Percentiles rank a stretch among this genome's conserved stretches.
Conservation (phyloP, 2,888 invertebrate species). For the Synergus itoensis region DNA sequence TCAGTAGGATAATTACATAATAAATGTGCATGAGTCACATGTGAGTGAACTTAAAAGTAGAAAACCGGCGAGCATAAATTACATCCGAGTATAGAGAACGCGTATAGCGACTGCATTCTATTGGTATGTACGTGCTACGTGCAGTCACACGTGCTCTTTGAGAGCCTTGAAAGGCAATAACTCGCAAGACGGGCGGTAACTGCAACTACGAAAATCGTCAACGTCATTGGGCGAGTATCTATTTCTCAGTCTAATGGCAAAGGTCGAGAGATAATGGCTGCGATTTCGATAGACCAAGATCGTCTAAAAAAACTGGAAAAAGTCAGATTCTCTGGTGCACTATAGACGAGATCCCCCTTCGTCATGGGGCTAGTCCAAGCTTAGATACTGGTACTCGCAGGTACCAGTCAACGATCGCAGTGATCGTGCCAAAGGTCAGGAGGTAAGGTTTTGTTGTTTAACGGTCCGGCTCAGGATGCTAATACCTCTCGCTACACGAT, state of each 20-base stretch:
- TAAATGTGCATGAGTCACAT: slow-evolving; percentile 36
- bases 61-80: slow-evolving; percentile 33
- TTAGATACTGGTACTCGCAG: slow-evolving; percentile 20
- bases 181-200: slow-evolving; percentile 31
- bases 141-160: slow-evolving; percentile 41
- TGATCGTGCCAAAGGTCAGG: slow-evolving; percentile 69
- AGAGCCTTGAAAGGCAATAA: slow-evolving; percentile 39
- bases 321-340: not conserved
- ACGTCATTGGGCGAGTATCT: slow-evolving; percentile 28
- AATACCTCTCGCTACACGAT: slow-evolving; percentile 72
- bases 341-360: slow-evolving; percentile 10
- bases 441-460: slow-evolving; percentile 75
- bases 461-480: slow-evolving; percentile 72
- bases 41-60: slow-evolving; percentile 34
- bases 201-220: slow-evolving; percentile 37
- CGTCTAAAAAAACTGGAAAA: not conserved
- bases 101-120: slow-evolving; percentile 7
- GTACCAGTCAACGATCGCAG: slow-evolving; percentile 34
- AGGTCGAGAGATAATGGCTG: slow-evolving; percentile 26
- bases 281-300: slow-evolving; percentile 24
- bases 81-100: slow-evolving; percentile 4
- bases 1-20: slow-evolving; percentile 34
- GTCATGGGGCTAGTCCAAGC: not conserved
- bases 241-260: slow-evolving; percentile 27
- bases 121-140: slow-evolving; percentile 7